Evolutionary conservation across 2,113 vertebrate species (phyloP), one percentile per base, ranked within the genome.

Genomic region (Pituophis catenifer): DNA sequence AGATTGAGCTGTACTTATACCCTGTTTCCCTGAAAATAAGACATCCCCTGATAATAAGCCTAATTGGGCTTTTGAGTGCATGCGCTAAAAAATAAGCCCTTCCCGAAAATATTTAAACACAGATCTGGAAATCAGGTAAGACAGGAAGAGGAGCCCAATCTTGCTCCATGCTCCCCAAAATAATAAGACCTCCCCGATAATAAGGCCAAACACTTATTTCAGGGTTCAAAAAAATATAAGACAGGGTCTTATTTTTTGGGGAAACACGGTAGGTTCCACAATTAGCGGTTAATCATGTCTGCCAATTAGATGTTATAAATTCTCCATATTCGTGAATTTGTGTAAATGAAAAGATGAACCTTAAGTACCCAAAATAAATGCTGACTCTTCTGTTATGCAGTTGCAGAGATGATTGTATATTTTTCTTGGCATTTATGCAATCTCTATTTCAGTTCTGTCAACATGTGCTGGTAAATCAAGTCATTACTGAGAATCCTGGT

Each of bases 401-500:
- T 89, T 81, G 52, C 0, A 1, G 86, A 85, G 62, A 19, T 87
- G 81, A 96, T 87, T 94, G 33, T 58, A 88, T 81, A 81, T 6
- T 59, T 44, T 94, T 94, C 81, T 38, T 50, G 75, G 44, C 24
- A 88, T 55, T 95, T 95, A 93, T 3, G 0, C 58, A 58, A 93
- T 87, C n/a, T 75, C 86, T 93, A 53, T 75, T 93, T 90, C 90
- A 70, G 29, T 59, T 91, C 87, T 92, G 89, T 29, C 59, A 91
- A 19, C 90, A 89, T 91, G 86, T 86, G 88, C 91, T 54, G 94
- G 95, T 85, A 96, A 86, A 90, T 91, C 3, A 0, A 65, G 89
- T 75, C 91, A 11, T 93, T 94, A 91, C 81, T 81, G 94, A 89
- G 90, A 92, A 96, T 85, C 92, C 29, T 19, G 44, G 54, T 95